Conservation (phyloP, 2,113 vertebrate species). For the Pterocles burchelli region DNA sequence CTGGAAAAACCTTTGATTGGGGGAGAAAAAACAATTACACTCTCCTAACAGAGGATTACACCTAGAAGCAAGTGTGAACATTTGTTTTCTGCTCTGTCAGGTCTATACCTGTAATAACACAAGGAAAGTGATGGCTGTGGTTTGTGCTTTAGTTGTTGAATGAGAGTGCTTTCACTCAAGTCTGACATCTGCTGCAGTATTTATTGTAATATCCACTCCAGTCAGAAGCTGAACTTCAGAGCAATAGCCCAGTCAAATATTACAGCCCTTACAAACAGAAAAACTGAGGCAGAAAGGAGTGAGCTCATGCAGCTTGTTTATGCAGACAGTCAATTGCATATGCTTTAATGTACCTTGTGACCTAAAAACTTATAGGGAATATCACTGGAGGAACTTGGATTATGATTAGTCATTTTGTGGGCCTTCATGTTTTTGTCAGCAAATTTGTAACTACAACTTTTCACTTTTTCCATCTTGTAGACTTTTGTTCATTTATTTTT, state of each 20-base stretch:
- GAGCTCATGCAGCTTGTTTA: not conserved
- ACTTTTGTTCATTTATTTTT: not conserved
- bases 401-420: not conserved
- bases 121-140: not conserved
- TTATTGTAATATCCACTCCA: not conserved
- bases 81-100: conserved; percentile 6
- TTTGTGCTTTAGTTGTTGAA: not conserved
- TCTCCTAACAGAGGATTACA: not conserved
- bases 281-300: not conserved
- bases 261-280: not conserved
- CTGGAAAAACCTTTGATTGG: conserved; percentile 48
- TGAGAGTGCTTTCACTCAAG: not conserved
- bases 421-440: not conserved
- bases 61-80: conserved; percentile 36
- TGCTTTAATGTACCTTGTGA: not conserved
- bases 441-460: not conserved
- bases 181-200: conserved; percentile 3
- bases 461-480: not conserved
- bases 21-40: not conserved
- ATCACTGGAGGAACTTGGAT: not conserved
- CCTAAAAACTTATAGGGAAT: not conserved
- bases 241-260: not conserved
- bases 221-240: not conserved
- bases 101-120: conserved; percentile 26
- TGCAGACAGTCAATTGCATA: not conserved